Evolutionary conservation across 2,888 invertebrate species (phyloP).

Genomic region (Mesopsocus fuscifrons): DNA sequence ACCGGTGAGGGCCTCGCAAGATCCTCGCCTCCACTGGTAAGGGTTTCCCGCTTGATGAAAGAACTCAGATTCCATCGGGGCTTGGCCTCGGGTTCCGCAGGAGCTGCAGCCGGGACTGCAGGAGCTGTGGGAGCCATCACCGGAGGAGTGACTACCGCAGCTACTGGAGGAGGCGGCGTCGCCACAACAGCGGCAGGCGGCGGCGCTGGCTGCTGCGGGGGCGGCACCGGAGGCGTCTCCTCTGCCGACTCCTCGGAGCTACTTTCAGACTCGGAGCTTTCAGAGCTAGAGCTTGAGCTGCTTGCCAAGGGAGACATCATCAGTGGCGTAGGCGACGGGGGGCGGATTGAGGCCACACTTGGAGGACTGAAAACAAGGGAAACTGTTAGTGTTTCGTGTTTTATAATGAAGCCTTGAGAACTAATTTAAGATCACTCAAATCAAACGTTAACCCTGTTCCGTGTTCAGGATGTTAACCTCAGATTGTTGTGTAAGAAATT

Average conservation of each 20-base stretch:
- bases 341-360: conserved; percentile 23
- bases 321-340: neutral
- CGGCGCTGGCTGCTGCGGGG: conserved; percentile 29
- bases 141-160: too few relatives aligned
- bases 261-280: conserved; percentile 35
- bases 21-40: conserved; percentile 8
- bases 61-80: conserved; percentile 18
- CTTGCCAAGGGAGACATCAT: conserved; percentile 8
- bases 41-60: conserved; percentile 12
- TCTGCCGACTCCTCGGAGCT: conserved; percentile 34
- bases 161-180: conserved; percentile 24
- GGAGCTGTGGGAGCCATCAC: conserved; percentile 19
- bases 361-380: conserved; percentile 26
- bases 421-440: too few relatives aligned
- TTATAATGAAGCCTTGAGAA: too few relatives aligned
- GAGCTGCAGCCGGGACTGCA: conserved; percentile 24
- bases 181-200: conserved; percentile 22
- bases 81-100: conserved; percentile 24
- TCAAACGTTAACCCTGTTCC: too few relatives aligned
- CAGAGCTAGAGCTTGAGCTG: conserved; percentile 15
- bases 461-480: too few relatives aligned
- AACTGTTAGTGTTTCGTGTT: too few relatives aligned
- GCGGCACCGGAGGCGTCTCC: conserved; percentile 24
- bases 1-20: conserved; percentile 4
- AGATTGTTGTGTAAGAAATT: too few relatives aligned